phyloP scores from a whole-genome alignment of 2,113 vertebrate genomes.

The Dolichotis patagonum region DNA sequence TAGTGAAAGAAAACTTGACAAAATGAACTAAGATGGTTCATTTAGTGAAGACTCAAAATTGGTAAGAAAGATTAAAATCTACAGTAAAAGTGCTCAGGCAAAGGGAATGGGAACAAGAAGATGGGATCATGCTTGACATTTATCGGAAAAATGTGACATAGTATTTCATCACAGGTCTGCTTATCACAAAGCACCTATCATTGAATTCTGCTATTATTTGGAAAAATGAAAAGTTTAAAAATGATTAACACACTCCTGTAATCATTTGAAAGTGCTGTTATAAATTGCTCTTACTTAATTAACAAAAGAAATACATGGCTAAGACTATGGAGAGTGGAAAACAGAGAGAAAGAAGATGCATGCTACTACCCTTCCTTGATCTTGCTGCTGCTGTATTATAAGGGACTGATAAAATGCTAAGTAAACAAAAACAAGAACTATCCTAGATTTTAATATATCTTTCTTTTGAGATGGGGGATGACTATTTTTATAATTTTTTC shows the following conservation, averaged over 20 bases:
- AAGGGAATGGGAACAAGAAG: neutral
- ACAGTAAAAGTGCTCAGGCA: neutral
- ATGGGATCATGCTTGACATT: neutral
- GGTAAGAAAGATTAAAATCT: neutral
- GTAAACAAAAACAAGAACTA: slow-evolving; percentile 4
- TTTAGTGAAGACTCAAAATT: neutral
- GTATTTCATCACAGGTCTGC: neutral
- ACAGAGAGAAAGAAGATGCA: neutral
- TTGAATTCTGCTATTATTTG: neutral
- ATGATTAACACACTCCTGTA: neutral
- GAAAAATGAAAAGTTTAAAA: neutral
- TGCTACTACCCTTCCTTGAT: neutral
- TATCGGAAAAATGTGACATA: neutral
- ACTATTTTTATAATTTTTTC: neutral
- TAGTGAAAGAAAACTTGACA: neutral
- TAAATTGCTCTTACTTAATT: neutral
- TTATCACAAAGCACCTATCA: neutral
- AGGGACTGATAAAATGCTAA: neutral
- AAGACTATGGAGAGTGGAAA: neutral
- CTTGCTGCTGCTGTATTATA: neutral
- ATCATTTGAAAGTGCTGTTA: neutral
- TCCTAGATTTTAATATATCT: neutral
- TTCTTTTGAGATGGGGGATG: neutral
- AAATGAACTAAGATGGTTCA: neutral
- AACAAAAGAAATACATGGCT: neutral